phyloP scores from a whole-genome alignment of 2,888 invertebrate species.

The Ypsolopha sequella region DNA sequence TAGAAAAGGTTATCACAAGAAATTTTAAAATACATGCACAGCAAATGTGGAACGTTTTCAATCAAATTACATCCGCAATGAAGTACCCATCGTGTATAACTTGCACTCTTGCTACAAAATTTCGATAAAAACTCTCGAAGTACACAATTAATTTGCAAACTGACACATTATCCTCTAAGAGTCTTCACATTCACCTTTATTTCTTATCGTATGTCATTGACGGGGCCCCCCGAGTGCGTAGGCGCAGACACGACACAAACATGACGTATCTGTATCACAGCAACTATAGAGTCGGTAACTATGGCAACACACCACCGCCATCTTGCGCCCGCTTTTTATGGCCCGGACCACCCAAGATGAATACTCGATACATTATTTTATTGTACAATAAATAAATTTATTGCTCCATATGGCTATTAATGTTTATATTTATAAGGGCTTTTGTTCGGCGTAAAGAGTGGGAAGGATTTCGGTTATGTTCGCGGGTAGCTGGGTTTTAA shows the following conservation, averaged over 20 bases:
- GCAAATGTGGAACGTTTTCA: too few relatives aligned
- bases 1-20: too few relatives aligned
- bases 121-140: too few relatives aligned
- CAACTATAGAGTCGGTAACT: constrained; percentile 10
- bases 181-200: too few relatives aligned
- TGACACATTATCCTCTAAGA: too few relatives aligned
- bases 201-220: neutral
- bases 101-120: too few relatives aligned
- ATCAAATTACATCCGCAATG: too few relatives aligned
- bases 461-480: constrained; percentile 41
- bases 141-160: too few relatives aligned
- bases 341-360: constrained; percentile 61
- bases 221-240: neutral
- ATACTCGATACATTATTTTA: constrained; percentile 61
- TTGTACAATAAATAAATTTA: constrained; percentile 70
- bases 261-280: constrained; percentile 38
- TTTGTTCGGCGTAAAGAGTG: constrained; percentile 28
- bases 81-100: too few relatives aligned
- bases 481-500: constrained; percentile 16
- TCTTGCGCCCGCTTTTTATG: constrained; percentile 45
- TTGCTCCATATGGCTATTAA: constrained; percentile 66
- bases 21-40: too few relatives aligned
- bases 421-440: constrained; percentile 64
- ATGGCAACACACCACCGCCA: constrained; percentile 23
- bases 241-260: neutral